Base-by-base conservation (phyloP, 1,140 invertebrate species). In the Pectinophora gossypiella region DNA sequence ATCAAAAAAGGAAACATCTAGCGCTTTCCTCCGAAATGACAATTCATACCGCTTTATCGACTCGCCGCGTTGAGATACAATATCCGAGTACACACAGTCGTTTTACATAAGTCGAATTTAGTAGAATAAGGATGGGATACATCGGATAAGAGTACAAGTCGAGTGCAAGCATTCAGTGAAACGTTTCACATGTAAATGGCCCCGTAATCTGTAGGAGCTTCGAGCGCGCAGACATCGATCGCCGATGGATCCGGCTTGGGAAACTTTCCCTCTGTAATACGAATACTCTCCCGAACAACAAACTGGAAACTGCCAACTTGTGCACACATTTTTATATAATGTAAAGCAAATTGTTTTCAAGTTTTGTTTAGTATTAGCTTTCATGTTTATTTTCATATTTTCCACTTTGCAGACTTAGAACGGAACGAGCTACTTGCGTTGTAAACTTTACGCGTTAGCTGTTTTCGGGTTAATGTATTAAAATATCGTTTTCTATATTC, bases 151-250 rank as follows among this genome's bases (percentile, higher is more conserved):
- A 74, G 66, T 72, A 70, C 61, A 64, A 74, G 68, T 63, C 67
- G 62, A 66, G 60, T 76, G 67, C 76, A 76, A 58, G 70, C 64
- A 66, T 66, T 78, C 74, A 72, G 68, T 72, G 74, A 79, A 83
- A 76, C 79, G 76, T 79, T 83, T 80, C 79, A 76, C 79, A 84
- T 84, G 80, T 79, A 84, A 81, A 84, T 84, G 65, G 57, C 57
- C 52, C 62, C 64, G 69, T 81, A 81, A 84, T 84, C 80, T 79
- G 76, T 68, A 66, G 63, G 59, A 77, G 68, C 68, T 58, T 15
- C 13, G 16, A 40, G 54, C 65, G 71, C 67, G 60, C 68, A 72
- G 72, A 64, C 77, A 70, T 74, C 77, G 72, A 79, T 77, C 66
- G 70, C 59, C 64, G 54, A 68, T 69, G 61, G 69, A 77, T 80